phyloP scores from a whole-genome alignment of 2,113 vertebrate genomes.

The Notiomystis cincta region DNA sequence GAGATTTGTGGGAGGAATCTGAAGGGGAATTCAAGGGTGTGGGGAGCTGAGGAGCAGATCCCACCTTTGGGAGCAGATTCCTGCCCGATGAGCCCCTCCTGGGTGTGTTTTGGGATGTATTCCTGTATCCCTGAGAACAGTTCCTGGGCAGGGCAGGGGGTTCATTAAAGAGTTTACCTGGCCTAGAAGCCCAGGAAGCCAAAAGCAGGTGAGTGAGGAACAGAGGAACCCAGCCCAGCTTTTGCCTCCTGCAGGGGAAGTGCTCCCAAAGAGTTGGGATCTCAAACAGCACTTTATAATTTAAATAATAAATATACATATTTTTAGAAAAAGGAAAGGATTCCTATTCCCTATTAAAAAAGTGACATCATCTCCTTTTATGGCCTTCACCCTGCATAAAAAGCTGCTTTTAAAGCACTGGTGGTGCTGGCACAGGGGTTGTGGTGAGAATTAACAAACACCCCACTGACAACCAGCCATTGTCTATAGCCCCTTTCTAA shows the following conservation, averaged over 20 bases:
- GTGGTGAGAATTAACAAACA: neutral
- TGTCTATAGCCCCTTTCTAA: neutral
- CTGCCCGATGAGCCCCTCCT: neutral
- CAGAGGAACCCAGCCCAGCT: neutral
- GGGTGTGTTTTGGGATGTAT: fast-evolving
- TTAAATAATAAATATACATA: no score
- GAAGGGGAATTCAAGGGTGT: neutral
- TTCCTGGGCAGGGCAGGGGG: neutral
- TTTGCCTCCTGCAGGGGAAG: neutral
- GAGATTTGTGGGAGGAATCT: neutral
- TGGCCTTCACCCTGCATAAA: neutral
- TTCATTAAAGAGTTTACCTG: neutral
- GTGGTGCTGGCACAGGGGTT: neutral
- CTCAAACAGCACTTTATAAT: neutral
- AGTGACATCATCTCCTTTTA: neutral
- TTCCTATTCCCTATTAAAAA: neutral
- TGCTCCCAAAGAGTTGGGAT: neutral
- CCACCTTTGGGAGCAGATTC: neutral
- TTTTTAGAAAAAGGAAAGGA: neutral
- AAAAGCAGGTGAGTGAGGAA: fast-evolving
- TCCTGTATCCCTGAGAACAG: neutral
- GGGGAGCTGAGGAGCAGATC: neutral
- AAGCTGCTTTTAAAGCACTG: neutral
- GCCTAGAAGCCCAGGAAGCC: neutral
- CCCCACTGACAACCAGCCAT: neutral